Conservation (phyloP, 1,140 invertebrate genomes). For the Triops cancriformis region DNA sequence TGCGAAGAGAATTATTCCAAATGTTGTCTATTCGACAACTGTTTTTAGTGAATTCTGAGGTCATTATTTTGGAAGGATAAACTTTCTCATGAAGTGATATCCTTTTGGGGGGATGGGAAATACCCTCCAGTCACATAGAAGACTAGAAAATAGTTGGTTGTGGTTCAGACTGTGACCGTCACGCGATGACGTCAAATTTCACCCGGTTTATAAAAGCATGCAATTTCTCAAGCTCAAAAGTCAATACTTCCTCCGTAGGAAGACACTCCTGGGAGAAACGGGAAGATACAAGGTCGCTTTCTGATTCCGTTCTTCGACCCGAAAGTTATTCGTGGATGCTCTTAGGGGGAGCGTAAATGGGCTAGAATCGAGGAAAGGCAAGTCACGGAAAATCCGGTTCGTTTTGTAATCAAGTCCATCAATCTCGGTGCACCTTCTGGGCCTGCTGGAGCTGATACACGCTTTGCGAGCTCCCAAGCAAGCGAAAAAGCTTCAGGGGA, state of each 20-base stretch:
- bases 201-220: not conserved
- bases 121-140: not conserved
- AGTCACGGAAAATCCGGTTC: conserved; percentile 9
- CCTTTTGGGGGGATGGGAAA: not conserved
- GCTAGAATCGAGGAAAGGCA: not conserved
- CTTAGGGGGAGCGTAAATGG: not conserved
- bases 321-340: not conserved
- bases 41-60: too few species aligned
- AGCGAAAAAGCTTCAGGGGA: not conserved
- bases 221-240: not conserved
- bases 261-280: not conserved
- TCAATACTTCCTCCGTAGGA: not conserved
- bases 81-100: too few species aligned
- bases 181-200: not conserved
- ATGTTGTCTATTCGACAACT: too few species aligned
- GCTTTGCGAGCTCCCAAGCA: not conserved
- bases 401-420: conserved; percentile 14
- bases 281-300: not conserved
- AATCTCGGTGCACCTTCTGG: not conserved
- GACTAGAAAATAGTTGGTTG: not conserved
- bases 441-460: not conserved
- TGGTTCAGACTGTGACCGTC: not conserved
- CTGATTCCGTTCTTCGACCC: not conserved
- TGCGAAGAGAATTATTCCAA: too few species aligned
- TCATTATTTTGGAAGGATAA: too few species aligned